Base-by-base conservation (phyloP, 2,888 invertebrate genomes). In the Tetragnatha montana region DNA sequence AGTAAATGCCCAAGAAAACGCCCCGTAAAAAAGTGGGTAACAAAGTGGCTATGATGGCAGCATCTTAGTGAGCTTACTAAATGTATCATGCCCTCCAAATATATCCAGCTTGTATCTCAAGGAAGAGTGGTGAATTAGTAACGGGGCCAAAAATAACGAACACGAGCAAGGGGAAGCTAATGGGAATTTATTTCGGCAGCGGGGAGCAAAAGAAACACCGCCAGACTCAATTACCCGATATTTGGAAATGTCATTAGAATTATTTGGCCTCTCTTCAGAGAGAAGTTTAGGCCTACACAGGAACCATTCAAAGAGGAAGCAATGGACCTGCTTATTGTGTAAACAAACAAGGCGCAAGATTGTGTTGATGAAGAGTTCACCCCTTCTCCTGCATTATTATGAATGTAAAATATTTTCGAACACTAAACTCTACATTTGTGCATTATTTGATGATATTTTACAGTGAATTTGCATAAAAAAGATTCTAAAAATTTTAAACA, bases 141-240 rank as follows among this genome's bases (percentile, higher is more conserved):
- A 84, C 88, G 84, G 88, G 81, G 88, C 88, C 88, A 88, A 88
- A 88, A 88, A 88, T 88, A 88, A 84, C 88, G 80, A 88, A 88
- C 88, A 81, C 69, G 50, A 76, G 50, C 81, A 70, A 51, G 71
- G 83, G 81, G 88, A 80, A 84, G 88, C 83, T 88, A 88, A 88
- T 88, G 88, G 88, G 83, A 88, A 88, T 88, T 88, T 88, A 88
- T 88, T 88, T 88, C 84, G 84, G 88, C 88, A 75, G 84, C 74
- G 75, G 35, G 70, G 51, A 84, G 88, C 88, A 84, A 88, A 84
- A 88, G 84, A 88, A 88, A 88, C 88, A 83, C 80, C 60, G 69
- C 88, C 73, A 68, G 84, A 84, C 88, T 88, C 88, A 84, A 84
- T 84, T 84, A 88, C 84, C 70, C 74, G 84, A 84, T 73, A 60